phyloP scores from a whole-genome alignment of 2,113 vertebrate genomes.

The Synchiropus splendidus region DNA sequence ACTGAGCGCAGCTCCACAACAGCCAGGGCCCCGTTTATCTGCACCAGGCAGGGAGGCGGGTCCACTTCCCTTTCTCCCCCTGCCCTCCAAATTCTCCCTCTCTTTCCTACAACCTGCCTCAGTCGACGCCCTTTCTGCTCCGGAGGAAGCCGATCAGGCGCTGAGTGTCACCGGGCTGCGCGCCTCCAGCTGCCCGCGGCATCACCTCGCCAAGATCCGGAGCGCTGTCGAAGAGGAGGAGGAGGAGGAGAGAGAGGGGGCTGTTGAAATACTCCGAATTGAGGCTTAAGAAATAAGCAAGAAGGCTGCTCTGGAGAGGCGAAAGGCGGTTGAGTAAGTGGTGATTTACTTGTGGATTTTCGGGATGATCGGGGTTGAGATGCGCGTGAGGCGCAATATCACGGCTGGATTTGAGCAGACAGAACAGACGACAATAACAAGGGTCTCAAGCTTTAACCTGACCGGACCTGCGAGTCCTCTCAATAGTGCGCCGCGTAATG shows the following conservation, averaged over 20 bases:
- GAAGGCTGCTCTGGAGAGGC: conserved; percentile 1
- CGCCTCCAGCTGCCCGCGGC: conserved; percentile 33
- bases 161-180: conserved; percentile 14
- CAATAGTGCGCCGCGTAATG: too few species aligned
- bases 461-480: too few species aligned
- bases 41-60: conserved; percentile 48
- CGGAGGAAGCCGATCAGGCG: conserved; percentile 16
- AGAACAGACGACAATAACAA: too few species aligned
- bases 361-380: too few species aligned
- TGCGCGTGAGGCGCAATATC: too few species aligned
- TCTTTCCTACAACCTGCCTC: conserved; percentile 43
- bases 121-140: conserved; percentile 22
- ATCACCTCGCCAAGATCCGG: conserved; percentile 34
- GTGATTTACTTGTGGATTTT: conserved; percentile 17
- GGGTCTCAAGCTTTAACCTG: too few species aligned
- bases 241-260: conserved; percentile 20
- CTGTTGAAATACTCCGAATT: conserved; percentile 21
- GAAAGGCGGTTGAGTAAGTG: conserved; percentile 48
- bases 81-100: neutral
- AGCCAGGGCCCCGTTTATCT: conserved; percentile 50
- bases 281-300: conserved; percentile 38
- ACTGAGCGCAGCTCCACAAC: conserved; percentile 15
- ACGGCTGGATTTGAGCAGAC: neutral
- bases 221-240: conserved; percentile 22
- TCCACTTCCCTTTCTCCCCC: conserved; percentile 30